Percentiles rank a stretch among this genome's conserved stretches.
Evolutionary conservation across 2,888 invertebrate species (phyloP).

Genomic region (Dolomedes plantarius): DNA sequence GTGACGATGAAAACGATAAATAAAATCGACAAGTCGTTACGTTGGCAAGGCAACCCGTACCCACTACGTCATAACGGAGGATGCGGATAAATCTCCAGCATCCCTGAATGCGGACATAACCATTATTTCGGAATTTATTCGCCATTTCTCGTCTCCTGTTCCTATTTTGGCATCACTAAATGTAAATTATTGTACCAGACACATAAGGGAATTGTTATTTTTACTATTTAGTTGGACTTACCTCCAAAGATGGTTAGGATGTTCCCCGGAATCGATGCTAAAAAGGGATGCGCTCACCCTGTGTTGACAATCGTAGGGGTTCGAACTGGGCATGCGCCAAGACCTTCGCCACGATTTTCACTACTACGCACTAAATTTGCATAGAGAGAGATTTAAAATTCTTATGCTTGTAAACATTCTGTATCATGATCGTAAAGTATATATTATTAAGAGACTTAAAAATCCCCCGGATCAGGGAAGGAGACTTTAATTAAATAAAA

Average conservation of each 20-base stretch:
- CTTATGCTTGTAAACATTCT: too few relatives aligned
- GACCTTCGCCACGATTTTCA: slow-evolving; percentile 9
- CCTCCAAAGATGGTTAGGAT: not conserved
- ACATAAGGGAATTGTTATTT: not conserved
- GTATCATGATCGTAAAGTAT: too few relatives aligned
- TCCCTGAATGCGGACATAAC: not conserved
- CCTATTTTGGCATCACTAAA: too few relatives aligned
- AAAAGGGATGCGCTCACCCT: not conserved
- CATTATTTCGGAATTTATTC: not conserved
- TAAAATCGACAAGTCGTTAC: slow-evolving; percentile 4
- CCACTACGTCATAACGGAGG: not conserved
- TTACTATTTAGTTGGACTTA: not conserved
- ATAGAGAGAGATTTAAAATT: not conserved
- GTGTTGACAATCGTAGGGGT: not conserved
- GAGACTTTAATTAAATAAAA: too few relatives aligned
- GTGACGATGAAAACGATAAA: not conserved
- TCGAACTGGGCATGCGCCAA: not conserved
- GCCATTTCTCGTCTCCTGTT: too few relatives aligned
- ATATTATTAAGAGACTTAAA: too few relatives aligned
- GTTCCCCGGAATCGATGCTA: slow-evolving; percentile 2
- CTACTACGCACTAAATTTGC: slow-evolving; percentile 4
- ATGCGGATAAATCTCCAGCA: not conserved
- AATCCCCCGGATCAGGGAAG: too few relatives aligned
- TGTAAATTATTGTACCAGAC: too few relatives aligned
- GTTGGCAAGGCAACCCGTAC: slow-evolving; percentile 14